These are phyloP conservation scores for Hybos culiciformis DNA, from an alignment of 2,888 invertebrate genomes.

Conservation along the genomic window DNA sequence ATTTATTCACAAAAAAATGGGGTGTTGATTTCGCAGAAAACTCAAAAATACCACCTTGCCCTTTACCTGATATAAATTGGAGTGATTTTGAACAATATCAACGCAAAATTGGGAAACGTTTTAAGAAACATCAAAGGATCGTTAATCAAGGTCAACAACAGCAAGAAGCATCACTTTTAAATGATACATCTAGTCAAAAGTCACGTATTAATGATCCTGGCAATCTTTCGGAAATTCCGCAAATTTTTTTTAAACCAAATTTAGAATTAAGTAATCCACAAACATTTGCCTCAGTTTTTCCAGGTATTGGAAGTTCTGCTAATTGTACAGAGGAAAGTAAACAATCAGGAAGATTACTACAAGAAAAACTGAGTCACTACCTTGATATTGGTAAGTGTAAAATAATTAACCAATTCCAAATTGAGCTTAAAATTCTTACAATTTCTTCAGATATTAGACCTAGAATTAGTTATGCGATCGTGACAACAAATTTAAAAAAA, in stretches of 20 bases:
- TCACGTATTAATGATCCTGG: constrained; percentile 14
- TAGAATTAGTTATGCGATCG: too few species aligned
- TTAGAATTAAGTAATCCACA: constrained; percentile 66
- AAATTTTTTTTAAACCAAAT: constrained; percentile 67
- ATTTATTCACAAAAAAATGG: constrained; percentile 97
- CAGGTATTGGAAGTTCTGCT: constrained; percentile 42
- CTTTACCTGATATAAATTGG: constrained; percentile 68
- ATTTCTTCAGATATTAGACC: too few species aligned
- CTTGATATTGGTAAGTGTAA: constrained; percentile 78
- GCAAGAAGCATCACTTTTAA: constrained; percentile 13
- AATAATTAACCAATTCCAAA: too few species aligned
- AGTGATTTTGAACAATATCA: constrained; percentile 80
- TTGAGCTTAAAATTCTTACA: too few species aligned
- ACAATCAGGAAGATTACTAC: constrained; percentile 51
- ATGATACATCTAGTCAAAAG: constrained; percentile 8
- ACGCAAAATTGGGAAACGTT: constrained; percentile 57
- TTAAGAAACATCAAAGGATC: constrained; percentile 47
- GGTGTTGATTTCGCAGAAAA: constrained; percentile 88
- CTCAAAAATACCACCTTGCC: constrained; percentile 56
- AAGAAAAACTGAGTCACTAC: constrained; percentile 87
- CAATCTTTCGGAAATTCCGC: constrained; percentile 57
- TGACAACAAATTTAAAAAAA: too few species aligned
- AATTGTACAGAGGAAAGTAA: constrained; percentile 26
- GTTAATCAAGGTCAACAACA: constrained; percentile 13
- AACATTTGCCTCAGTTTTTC: constrained; percentile 76